phyloP scores from a whole-genome alignment of 2,797 vertebrate species.

The Melanotaenia trifasciata region DNA sequence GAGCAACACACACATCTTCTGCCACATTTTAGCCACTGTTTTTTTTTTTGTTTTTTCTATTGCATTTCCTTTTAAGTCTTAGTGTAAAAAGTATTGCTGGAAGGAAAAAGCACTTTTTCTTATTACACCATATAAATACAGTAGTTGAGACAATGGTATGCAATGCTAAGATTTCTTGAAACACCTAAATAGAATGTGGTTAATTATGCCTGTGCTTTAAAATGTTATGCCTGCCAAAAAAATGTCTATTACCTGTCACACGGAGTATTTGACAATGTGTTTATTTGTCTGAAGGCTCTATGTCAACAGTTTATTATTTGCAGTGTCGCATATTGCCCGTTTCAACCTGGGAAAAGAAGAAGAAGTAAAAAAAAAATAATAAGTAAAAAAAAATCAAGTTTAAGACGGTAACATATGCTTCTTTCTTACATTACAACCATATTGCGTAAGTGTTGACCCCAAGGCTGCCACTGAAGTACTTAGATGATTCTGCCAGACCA shows the following conservation, averaged over 20 bases:
- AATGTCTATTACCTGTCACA: not conserved
- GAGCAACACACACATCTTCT: not conserved
- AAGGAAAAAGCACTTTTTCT: slow-evolving; percentile 4
- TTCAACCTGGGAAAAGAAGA: slow-evolving; percentile 11
- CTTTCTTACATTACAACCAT: slow-evolving; percentile 57
- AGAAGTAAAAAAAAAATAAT: not conserved
- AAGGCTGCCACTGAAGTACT: slow-evolving; percentile 51
- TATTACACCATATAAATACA: slow-evolving; percentile 2
- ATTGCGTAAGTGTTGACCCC: slow-evolving; percentile 66
- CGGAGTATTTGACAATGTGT: not conserved
- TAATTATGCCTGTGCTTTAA: slow-evolving; percentile 22
- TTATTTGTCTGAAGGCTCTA: slow-evolving; percentile 6
- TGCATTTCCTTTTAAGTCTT: not conserved
- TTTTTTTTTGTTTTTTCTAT: not conserved
- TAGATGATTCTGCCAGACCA: slow-evolving; percentile 44
- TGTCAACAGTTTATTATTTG: slow-evolving; percentile 11
- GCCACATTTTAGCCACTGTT: slow-evolving; percentile 4
- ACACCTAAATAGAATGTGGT: slow-evolving; percentile 23
- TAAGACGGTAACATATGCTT: slow-evolving; percentile 34
- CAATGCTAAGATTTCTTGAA: slow-evolving; percentile 15
- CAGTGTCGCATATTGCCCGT: slow-evolving; percentile 4
- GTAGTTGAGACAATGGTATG: not conserved
- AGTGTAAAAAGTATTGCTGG: slow-evolving; percentile 1
- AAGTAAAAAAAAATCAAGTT: not conserved
- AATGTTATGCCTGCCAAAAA: slow-evolving; percentile 10